These are phyloP conservation scores for Fulmarus glacialis DNA, from an alignment of 2,113 vertebrate genomes.

Conservation along the genomic window DNA sequence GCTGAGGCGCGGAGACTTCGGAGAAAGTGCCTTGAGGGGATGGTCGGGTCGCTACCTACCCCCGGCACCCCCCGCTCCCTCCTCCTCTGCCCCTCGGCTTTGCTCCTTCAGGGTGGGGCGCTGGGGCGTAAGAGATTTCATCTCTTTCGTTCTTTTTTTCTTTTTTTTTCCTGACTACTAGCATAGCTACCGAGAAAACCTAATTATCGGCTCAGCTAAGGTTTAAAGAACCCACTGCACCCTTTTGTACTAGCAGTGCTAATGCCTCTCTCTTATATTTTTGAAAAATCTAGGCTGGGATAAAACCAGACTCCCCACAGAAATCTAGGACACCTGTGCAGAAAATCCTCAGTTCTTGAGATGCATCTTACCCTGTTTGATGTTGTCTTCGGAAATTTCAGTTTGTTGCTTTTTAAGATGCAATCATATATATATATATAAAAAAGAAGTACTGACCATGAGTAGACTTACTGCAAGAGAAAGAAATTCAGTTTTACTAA, in stretches of 20 bases:
- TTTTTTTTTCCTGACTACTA: fast-evolving
- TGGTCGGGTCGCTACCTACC: not conserved
- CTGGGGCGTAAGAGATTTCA: fast-evolving
- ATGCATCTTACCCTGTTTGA: not conserved
- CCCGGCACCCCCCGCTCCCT: not conserved
- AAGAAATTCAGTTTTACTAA: not conserved
- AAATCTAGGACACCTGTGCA: not conserved
- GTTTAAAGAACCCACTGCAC: not conserved
- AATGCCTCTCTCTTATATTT: not conserved
- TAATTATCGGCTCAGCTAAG: not conserved
- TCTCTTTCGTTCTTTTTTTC: too few relatives aligned
- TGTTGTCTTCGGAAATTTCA: not conserved
- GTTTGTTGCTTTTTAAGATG: not conserved
- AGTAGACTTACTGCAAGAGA: not conserved
- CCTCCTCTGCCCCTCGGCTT: not conserved
- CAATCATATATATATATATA: not conserved
- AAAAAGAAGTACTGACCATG: not conserved
- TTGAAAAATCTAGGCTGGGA: not conserved
- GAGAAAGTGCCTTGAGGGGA: not conserved
- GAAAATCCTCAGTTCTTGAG: not conserved
- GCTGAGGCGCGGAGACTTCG: not conserved
- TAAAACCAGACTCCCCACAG: not conserved
- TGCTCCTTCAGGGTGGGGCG: fast-evolving
- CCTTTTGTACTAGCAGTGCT: not conserved
- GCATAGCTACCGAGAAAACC: not conserved